A percentile compares a stretch with the other conserved stretches of the same genome.
These are phyloP conservation scores for Drosophila lini DNA, from an alignment of 1,140 invertebrate genomes.

Conservation along the genomic window DNA sequence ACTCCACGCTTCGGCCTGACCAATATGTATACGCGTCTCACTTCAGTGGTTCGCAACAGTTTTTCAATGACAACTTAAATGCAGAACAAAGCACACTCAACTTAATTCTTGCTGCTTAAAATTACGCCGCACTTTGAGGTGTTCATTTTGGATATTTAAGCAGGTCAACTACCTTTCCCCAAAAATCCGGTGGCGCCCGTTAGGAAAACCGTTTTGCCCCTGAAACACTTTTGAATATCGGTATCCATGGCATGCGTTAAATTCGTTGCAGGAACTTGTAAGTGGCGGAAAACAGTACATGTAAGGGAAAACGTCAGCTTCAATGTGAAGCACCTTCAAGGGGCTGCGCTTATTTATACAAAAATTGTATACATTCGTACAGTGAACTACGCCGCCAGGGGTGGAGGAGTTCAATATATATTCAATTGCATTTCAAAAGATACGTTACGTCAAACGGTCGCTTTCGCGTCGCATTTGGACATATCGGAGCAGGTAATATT, in stretches of 20 bases:
- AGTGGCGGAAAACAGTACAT: not conserved
- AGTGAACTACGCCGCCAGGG: constrained; percentile 22
- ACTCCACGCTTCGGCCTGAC: constrained; percentile 91
- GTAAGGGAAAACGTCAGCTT: not conserved
- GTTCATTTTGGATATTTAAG: not conserved
- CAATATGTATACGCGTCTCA: constrained; percentile 90
- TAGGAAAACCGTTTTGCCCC: constrained; percentile 45
- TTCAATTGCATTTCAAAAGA: not conserved
- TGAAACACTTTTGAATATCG: constrained; percentile 44
- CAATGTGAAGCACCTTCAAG: not conserved
- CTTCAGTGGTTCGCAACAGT: constrained; percentile 89
- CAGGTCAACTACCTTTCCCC: constrained; percentile 41
- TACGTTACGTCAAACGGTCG: not conserved
- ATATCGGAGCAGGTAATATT: no score
- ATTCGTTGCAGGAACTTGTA: not conserved
- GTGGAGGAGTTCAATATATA: not conserved
- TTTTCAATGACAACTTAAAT: constrained; percentile 90
- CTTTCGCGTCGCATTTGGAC: not conserved
- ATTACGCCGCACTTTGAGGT: not conserved
- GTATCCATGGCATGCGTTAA: constrained; percentile 35
- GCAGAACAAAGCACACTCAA: not conserved
- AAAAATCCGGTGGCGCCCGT: constrained; percentile 54
- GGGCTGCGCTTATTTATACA: constrained; percentile 19
- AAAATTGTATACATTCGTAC: not conserved
- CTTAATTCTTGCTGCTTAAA: constrained; percentile 1